Base-by-base conservation (phyloP, 2,888 invertebrate genomes). In the Pollenia labialis region DNA sequence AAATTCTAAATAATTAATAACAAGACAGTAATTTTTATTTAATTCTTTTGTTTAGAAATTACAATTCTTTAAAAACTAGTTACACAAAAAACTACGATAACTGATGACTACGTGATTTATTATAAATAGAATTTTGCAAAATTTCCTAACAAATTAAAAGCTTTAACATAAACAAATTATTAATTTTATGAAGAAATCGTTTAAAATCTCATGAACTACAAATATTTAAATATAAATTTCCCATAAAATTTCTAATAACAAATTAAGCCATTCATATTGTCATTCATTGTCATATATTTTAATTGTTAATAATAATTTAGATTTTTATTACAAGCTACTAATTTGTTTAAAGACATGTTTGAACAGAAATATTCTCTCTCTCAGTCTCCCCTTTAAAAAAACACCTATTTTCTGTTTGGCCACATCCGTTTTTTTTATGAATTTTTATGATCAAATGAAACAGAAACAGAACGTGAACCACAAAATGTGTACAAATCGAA, bases 361-460 rank as follows among this genome's bases (percentile, higher is more conserved):
- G 42, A 42, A 42, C 42, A 46, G n/a, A 64, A 64, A 32, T 32
- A 6, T 14, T 42, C 58, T 16, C 32, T 32, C 32, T 32, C 32
- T 32, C 32, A 32, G n/a, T n/a, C n/a, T n/a, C 32, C 32, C 32
- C 32, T 4, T 32, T 32, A 6, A 32, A 32, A 32, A 32, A 32
- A 60, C 46, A 40, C 48, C 12, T 62, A 48, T 48, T 56, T 2
- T 14, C 16, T 23, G 54, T 14, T 12, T 40, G 58, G 18, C 68
- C 60, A 82, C 40, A 76, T 76, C 75, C 69, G 75, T 66, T 76
- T 82, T 23, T 23, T 32, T 16, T 58, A 82, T 75, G 23, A 52
- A 82, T 68, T 54, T 82, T 79, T 82, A 75, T 62, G 75, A 82
- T 68, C 81, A 68, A 82, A 75, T 82, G 68, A 82, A 52, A 4